Evolutionary conservation across 2,888 invertebrate genomes (phyloP).

Genomic region (Chromoteleia sp.): DNA sequence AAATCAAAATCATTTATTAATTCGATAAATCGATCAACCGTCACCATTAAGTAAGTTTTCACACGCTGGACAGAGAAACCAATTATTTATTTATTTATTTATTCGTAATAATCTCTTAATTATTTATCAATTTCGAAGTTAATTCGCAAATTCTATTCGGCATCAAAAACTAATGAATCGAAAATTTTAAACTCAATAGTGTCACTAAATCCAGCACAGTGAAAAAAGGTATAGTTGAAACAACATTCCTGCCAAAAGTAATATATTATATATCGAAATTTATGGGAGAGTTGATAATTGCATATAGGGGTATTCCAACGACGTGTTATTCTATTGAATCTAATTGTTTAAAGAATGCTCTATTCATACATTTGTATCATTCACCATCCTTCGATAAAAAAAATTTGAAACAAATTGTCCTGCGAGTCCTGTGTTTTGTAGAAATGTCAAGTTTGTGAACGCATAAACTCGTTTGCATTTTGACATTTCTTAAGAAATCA

Average conservation of each 20-base stretch:
- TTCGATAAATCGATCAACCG: constrained; percentile 52
- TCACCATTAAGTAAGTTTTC: constrained; percentile 35
- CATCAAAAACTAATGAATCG: constrained; percentile 11
- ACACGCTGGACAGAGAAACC: constrained; percentile 41
- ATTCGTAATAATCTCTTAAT: constrained; percentile 21
- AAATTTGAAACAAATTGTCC: constrained; percentile 2
- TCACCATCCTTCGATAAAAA: constrained; percentile 21
- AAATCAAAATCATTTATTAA: constrained; percentile 33
- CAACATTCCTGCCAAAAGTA: constrained; percentile 84
- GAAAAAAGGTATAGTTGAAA: constrained; percentile 76
- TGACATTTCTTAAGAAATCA: constrained; percentile 25
- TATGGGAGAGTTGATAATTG: constrained; percentile 75
- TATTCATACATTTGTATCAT: constrained; percentile 54
- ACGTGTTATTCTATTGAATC: constrained; percentile 64
- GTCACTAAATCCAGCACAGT: constrained; percentile 43
- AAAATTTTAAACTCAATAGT: constrained; percentile 13
- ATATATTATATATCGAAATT: constrained; percentile 81
- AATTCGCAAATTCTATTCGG: constrained; percentile 29
- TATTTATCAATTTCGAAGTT: constrained; percentile 16
- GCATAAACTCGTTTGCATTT: background rate
- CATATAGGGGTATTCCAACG: constrained; percentile 68
- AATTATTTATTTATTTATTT: constrained; percentile 61
- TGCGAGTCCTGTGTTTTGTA: constrained; percentile 1
- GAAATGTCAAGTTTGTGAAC: constrained; percentile 27
- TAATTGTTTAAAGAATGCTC: constrained; percentile 52